phyloP scores from a whole-genome alignment of 2,113 vertebrate species.

The Sphaerodactylus townsendi region DNA sequence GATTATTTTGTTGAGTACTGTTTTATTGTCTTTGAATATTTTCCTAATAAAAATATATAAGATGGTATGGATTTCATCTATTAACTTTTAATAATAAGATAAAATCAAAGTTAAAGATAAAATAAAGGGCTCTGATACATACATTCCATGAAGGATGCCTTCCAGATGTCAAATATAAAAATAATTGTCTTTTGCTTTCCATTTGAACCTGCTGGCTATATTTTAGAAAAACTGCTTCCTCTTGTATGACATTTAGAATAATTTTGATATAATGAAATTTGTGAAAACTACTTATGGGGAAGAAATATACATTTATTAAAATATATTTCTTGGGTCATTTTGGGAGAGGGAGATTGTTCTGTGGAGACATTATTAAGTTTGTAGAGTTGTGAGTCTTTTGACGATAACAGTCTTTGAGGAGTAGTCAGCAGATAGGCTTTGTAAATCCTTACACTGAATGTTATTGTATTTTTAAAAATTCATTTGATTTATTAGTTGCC shows the following conservation, averaged over 20 bases:
- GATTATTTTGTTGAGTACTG: not conserved
- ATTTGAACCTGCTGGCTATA: constrained; percentile 44
- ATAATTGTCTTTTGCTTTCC: constrained; percentile 57
- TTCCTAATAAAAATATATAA: not conserved
- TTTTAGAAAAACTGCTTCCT: constrained; percentile 58
- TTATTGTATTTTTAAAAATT: not conserved
- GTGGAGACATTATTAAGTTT: constrained; percentile 34
- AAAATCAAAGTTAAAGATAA: constrained; percentile 9
- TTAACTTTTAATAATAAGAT: no score
- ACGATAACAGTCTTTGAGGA: not conserved
- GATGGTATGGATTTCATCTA: fast-evolving
- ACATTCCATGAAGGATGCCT: constrained; percentile 51
- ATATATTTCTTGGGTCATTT: constrained; percentile 40
- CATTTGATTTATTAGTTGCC: no score
- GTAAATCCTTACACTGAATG: not conserved
- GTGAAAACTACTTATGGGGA: constrained; percentile 42
- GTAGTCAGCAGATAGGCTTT: not conserved
- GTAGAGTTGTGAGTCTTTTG: not conserved
- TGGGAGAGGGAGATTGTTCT: constrained; percentile 31
- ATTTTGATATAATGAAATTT: constrained; percentile 51
- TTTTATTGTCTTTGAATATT: not conserved
- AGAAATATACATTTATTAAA: constrained; percentile 25
- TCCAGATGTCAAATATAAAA: constrained; percentile 68
- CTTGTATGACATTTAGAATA: constrained; percentile 42
- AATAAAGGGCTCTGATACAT: constrained; percentile 44